Percentiles rank a stretch among this genome's conserved stretches.
These are phyloP conservation scores for Falco punctatus DNA, from an alignment of 2,113 vertebrate genomes.

Conservation along the genomic window DNA sequence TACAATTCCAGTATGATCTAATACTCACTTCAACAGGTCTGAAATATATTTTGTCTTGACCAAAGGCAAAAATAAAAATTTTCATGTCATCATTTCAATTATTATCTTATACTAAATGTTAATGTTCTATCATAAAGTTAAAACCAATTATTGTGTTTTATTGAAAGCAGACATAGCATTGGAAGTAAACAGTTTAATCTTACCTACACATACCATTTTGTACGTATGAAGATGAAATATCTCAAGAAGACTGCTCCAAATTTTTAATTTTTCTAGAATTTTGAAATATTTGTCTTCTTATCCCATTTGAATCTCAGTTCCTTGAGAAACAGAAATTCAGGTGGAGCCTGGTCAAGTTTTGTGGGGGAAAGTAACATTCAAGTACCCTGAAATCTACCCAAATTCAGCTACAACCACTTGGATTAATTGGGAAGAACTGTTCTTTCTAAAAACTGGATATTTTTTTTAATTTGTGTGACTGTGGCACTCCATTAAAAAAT, in stretches of 20 bases:
- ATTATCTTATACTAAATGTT: background rate
- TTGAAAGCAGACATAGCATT: background rate
- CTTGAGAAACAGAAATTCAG: background rate
- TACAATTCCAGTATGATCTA: background rate
- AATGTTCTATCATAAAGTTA: background rate
- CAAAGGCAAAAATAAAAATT: background rate
- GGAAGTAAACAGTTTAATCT: background rate
- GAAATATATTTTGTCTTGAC: background rate
- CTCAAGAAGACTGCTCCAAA: background rate
- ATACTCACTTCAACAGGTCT: background rate
- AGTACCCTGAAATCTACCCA: background rate
- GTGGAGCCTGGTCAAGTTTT: background rate
- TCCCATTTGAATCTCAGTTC: background rate
- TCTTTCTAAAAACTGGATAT: background rate
- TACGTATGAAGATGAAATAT: background rate
- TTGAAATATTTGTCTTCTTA: background rate
- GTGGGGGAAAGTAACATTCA: background rate
- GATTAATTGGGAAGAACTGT: background rate
- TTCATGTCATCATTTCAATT: background rate
- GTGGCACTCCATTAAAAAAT: background rate
- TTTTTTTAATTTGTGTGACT: background rate
- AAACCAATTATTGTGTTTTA: background rate
- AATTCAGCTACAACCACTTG: background rate
- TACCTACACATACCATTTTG: background rate
- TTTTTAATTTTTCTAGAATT: background rate